These are phyloP conservation scores for Leptinotarsa tumamoca DNA, from an alignment of 2,888 invertebrate genomes.

Conservation along the genomic window DNA sequence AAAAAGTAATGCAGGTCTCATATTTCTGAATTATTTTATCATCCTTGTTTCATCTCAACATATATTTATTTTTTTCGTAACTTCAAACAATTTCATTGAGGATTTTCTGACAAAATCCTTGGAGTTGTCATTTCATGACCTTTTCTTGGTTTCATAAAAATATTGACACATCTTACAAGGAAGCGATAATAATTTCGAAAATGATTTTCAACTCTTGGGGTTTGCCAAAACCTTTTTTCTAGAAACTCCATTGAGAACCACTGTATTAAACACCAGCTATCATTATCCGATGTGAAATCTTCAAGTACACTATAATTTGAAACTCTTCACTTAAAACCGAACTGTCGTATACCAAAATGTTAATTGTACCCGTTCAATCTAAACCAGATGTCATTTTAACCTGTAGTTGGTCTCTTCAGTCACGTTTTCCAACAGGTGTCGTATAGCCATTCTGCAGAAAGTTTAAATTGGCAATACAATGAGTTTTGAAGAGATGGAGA, in stretches of 20 bases:
- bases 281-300: constrained; percentile 2
- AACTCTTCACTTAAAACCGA: background rate
- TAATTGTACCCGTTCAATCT: background rate
- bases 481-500: background rate
- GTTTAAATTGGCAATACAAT: background rate
- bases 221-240: no score
- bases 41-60: no score
- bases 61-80: no score
- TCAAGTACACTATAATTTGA: constrained; percentile 17
- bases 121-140: no score
- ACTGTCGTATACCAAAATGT: constrained; percentile 1
- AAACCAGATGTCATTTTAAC: constrained; percentile 19
- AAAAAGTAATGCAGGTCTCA: no score
- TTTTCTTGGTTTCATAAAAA: no score
- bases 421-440: constrained; percentile 11
- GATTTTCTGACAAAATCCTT: no score
- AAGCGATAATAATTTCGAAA: no score
- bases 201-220: no score
- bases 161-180: no score
- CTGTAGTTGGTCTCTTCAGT: constrained; percentile 10
- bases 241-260: background rate
- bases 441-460: background rate
- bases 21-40: no score
- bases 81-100: no score
- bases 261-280: background rate